Evolutionary conservation across 2,113 vertebrate species (phyloP), one percentile per base, ranked within the genome.

Genomic region (Paramisgurnus dabryanus): DNA sequence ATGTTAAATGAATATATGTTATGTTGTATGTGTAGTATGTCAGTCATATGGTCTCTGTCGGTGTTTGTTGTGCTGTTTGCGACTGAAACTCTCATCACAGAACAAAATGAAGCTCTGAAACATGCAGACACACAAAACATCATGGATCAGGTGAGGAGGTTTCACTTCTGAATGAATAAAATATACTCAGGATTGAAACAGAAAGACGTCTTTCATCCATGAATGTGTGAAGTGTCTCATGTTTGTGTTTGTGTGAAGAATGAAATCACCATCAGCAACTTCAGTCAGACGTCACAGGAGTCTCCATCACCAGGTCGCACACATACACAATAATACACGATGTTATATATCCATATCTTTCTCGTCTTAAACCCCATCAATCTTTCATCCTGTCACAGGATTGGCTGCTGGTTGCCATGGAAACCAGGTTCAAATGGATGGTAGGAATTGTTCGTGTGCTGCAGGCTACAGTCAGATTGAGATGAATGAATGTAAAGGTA

Each of bases 401-500:
- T 18, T 68, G 76, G 22, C 40, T 0, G 15, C n/a, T 58, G 63
- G 22, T 43, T 87, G 87, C 81, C 84, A 80, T 39, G 89, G 86
- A 12, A 90, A 87, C 79, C 89, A 87, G 81, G 69, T 81, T 81
- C 76, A 47, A 71, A 71, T 81, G 22, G 74, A 76, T 18, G 81
- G 67, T 75, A 88, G 86, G 47, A 80, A 69, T 66, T 88, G 90
- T 69, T 76, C 76, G 58, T 93, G 92, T 68, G 81, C 88, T 15
- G 73, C 22, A 49, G 92, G 92, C 43, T 91, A 90, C 69, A 55
- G 72, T 67, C 67, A 82, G 80, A 63, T 67, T 0, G 85, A 66
- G 50, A 69, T 22, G 6, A 79, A 63, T 17, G 82, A 79, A 61
- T 92, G 91, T 84, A 67, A 84, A 78, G 91, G 91, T 92, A 79